These are phyloP conservation scores for Larimichthys polyactis DNA, from an alignment of 2,113 vertebrate genomes.

Conservation along the genomic window DNA sequence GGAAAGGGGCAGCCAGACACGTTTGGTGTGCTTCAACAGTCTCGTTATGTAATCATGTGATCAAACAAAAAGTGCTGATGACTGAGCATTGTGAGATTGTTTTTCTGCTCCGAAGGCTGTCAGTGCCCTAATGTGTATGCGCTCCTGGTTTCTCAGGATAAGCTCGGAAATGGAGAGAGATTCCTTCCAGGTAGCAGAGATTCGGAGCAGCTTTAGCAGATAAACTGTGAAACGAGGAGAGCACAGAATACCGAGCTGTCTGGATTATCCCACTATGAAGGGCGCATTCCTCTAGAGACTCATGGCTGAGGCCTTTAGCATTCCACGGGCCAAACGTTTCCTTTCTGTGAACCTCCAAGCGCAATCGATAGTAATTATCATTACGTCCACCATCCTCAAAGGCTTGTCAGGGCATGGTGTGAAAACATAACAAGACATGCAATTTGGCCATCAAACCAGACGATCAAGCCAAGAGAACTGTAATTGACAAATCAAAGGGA, in stretches of 20 bases:
- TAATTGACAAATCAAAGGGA: conserved; percentile 87
- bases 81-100: conserved; percentile 55
- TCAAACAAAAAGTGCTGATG: conserved; percentile 79
- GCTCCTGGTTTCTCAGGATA: conserved; percentile 74
- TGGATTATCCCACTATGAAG: conserved; percentile 78
- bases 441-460: conserved; percentile 83
- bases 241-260: conserved; percentile 74
- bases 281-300: conserved; percentile 74
- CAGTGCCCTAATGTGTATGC: conserved; percentile 57
- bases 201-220: conserved; percentile 82
- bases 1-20: conserved; percentile 50
- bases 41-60: conserved; percentile 78
- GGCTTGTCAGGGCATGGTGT: conserved; percentile 80
- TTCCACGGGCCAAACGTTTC: conserved; percentile 57
- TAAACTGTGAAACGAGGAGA: conserved; percentile 78
- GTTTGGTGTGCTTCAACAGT: conserved; percentile 50
- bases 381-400: conserved; percentile 80
- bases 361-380: conserved; percentile 78
- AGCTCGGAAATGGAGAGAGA: conserved; percentile 75
- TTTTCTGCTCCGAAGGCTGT: conserved; percentile 61
- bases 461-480: conserved; percentile 80
- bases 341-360: conserved; percentile 63
- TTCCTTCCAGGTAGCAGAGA: conserved; percentile 82
- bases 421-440: conserved; percentile 82
- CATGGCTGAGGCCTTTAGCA: conserved; percentile 65